Percentiles rank a stretch among this genome's conserved stretches.
Conservation (phyloP, 2,113 vertebrate species). For the Hippotragus niger region DNA sequence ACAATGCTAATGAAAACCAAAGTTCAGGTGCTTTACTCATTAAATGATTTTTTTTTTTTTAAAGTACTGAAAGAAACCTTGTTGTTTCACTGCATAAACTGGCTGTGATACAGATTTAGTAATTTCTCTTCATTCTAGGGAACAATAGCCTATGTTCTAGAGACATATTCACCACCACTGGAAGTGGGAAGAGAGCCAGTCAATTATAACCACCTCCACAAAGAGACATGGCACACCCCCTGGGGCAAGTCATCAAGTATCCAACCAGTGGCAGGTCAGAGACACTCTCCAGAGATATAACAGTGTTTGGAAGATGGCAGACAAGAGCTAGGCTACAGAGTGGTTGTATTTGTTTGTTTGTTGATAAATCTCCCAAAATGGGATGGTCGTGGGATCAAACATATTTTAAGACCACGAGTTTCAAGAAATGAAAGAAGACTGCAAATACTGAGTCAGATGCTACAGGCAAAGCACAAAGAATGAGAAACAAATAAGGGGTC, state of each 20-base stretch:
- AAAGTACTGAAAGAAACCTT: neutral
- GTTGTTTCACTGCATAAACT: neutral
- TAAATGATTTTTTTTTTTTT: neutral
- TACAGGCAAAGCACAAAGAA: neutral
- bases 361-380: neutral
- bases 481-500: slow-evolving; percentile 6
- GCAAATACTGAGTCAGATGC: neutral
- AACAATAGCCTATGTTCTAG: neutral
- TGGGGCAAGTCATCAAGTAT: neutral
- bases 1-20: neutral
- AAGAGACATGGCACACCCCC: neutral
- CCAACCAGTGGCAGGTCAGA: neutral
- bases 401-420: neutral
- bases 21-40: slow-evolving; percentile 34
- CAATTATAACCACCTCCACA: neutral
- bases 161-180: neutral
- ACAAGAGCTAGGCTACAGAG: neutral
- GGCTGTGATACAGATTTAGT: neutral
- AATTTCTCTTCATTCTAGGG: neutral
- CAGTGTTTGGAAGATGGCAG: neutral
- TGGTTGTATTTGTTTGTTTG: neutral
- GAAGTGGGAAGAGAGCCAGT: neutral
- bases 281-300: neutral
- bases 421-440: slow-evolving; percentile 13
- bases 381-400: neutral